Conservation (phyloP, 2,888 invertebrate species). For the Mesorhabditis spiculigera region DNA sequence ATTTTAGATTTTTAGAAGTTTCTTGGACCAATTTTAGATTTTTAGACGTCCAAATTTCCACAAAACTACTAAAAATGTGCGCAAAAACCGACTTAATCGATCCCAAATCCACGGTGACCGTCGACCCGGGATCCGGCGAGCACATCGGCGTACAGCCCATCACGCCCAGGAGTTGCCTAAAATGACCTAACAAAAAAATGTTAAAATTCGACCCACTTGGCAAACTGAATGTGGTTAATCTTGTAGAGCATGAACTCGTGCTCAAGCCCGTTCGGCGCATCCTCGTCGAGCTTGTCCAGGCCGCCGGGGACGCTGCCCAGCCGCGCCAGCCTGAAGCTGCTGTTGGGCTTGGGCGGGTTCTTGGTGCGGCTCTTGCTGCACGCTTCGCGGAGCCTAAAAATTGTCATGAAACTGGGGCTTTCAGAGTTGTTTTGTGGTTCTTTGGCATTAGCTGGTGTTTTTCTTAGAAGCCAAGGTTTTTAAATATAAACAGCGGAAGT, state of each 20-base stretch:
- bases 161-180: constrained; percentile 29
- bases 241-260: constrained; percentile 37
- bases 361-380: constrained; percentile 29
- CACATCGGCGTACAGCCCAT: constrained; percentile 14
- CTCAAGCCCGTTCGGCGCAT: neutral
- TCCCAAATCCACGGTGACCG: constrained; percentile 30
- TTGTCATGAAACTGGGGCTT: neutral
- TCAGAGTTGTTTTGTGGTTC: neutral
- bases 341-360: neutral
- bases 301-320: neutral
- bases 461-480: too few species aligned
- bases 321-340: neutral
- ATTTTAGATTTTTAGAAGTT: too few species aligned
- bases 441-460: too few species aligned
- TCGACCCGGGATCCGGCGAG: constrained; percentile 25
- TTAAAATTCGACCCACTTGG: constrained; percentile 18
- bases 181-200: constrained; percentile 11
- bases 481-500: too few species aligned
- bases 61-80: too few species aligned
- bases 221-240: constrained; percentile 35
- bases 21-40: too few species aligned
- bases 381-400: constrained; percentile 39
- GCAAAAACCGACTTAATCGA: constrained; percentile 21
- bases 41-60: neutral
- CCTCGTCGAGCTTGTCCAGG: neutral